Percentiles rank a stretch among this genome's conserved stretches.
Conservation (phyloP, 2,888 invertebrate genomes). For the Hirtodrosophila cameraria region DNA sequence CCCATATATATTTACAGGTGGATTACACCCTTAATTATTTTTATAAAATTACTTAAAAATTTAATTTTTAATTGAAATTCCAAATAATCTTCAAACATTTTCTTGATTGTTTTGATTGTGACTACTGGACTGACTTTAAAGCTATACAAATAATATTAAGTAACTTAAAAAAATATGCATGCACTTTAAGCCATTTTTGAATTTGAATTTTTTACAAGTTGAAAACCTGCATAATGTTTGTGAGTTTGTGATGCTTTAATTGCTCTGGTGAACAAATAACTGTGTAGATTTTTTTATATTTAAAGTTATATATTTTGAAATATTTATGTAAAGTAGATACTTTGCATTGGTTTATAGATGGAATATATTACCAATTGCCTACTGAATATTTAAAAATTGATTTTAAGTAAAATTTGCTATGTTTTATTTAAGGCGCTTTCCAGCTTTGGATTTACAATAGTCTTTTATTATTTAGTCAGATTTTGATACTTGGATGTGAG, state of each 20-base stretch:
- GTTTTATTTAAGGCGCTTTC: conserved; percentile 34
- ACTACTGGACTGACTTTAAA: conserved; percentile 21
- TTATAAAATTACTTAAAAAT: neutral
- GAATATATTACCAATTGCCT: conserved; percentile 54
- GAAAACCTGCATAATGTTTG: conserved; percentile 32
- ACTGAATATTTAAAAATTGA: conserved; percentile 51
- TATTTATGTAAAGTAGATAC: conserved; percentile 40
- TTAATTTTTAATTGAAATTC: neutral
- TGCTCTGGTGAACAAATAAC: conserved; percentile 43
- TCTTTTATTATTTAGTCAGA: conserved; percentile 65
- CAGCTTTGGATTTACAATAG: conserved; percentile 31
- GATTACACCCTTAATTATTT: too few species aligned
- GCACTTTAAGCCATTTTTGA: conserved; percentile 14
- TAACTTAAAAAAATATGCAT: conserved; percentile 22
- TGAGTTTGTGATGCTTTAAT: conserved; percentile 35
- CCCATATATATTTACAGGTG: too few species aligned
- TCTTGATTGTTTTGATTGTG: neutral
- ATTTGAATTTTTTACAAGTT: conserved; percentile 5
- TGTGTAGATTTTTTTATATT: conserved; percentile 17
- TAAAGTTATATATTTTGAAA: conserved; percentile 4
- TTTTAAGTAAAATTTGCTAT: conserved; percentile 20
- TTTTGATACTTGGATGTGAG: conserved; percentile 83
- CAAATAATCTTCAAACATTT: too few species aligned
- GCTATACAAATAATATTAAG: neutral
- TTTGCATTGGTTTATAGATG: conserved; percentile 17